Evolutionary conservation across 2,888 invertebrate species (phyloP).

Genomic region (Lasius fuliginosus): DNA sequence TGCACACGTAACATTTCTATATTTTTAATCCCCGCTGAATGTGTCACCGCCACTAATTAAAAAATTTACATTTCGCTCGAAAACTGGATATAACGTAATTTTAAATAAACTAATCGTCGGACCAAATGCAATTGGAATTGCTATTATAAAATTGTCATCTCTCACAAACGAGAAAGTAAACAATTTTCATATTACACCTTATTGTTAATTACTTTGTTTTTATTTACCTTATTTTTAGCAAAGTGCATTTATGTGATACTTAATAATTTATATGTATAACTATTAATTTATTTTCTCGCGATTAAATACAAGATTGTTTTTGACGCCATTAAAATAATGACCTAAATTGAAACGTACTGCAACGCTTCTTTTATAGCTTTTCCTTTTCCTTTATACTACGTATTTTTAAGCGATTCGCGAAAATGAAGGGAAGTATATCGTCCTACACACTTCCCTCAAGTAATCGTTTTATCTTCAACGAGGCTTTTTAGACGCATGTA

Average conservation of each 20-base stretch:
- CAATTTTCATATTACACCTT: background rate
- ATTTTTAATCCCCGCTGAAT: slow-evolving; percentile 1
- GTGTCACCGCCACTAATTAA: background rate
- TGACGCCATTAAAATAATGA: background rate
- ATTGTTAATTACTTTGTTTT: background rate
- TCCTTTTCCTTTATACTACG: slow-evolving; percentile 12
- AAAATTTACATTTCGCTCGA: slow-evolving; percentile 15
- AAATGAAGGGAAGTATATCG: slow-evolving; percentile 49
- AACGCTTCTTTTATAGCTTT: background rate
- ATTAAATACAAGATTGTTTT: background rate
- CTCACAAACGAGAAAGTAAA: background rate
- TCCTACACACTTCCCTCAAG: slow-evolving; percentile 47
- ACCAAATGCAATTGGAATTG: slow-evolving; percentile 4
- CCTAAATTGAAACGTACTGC: background rate
- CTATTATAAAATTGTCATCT: background rate
- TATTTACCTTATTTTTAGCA: background rate
- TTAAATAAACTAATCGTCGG: background rate
- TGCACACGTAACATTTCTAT: background rate
- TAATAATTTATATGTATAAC: background rate
- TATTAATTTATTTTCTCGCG: background rate
- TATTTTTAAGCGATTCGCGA: slow-evolving; percentile 46
- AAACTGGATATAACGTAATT: slow-evolving; percentile 1
- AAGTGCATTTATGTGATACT: background rate
- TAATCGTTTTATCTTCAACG: slow-evolving; percentile 72
- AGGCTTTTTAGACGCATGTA: slow-evolving; percentile 61